Evolutionary conservation across 92 coral and sea anemone genomes (phyloP).

Genomic region (Palythoa grandiflora): DNA sequence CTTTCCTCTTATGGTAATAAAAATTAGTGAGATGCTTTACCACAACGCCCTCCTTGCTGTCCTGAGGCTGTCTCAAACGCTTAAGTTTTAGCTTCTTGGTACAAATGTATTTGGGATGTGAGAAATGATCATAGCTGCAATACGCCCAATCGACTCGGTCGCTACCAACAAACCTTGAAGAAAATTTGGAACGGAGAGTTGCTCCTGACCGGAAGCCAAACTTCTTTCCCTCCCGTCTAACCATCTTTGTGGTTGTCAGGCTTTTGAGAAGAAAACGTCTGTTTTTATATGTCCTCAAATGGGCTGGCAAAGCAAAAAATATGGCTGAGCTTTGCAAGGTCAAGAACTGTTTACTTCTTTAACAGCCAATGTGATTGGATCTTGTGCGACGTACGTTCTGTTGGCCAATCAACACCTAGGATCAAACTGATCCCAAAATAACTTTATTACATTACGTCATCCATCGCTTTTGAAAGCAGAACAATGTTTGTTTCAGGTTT

Average conservation of each 20-base stretch:
- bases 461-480: neutral
- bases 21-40: slow-evolving; percentile 21
- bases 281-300: neutral
- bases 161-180: neutral
- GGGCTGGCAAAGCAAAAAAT: neutral
- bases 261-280: neutral
- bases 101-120: slow-evolving; percentile 27
- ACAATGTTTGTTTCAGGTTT: neutral
- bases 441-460: slow-evolving; percentile 32
- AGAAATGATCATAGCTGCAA: no score
- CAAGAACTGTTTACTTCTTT: neutral
- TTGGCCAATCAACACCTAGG: slow-evolving; percentile 16
- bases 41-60: slow-evolving; percentile 29
- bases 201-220: slow-evolving; percentile 44
- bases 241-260: neutral
- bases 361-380: slow-evolving; percentile 19
- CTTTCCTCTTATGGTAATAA: neutral
- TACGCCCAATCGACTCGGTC: neutral
- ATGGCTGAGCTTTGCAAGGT: slow-evolving; percentile 16
- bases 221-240: slow-evolving; percentile 26
- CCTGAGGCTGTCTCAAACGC: slow-evolving; percentile 42
- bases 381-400: neutral
- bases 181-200: slow-evolving; percentile 30
- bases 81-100: slow-evolving; percentile 30
- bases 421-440: slow-evolving; percentile 37